phyloP scores from a whole-genome alignment of 2,113 vertebrate genomes.

The Eurystomus gularis region DNA sequence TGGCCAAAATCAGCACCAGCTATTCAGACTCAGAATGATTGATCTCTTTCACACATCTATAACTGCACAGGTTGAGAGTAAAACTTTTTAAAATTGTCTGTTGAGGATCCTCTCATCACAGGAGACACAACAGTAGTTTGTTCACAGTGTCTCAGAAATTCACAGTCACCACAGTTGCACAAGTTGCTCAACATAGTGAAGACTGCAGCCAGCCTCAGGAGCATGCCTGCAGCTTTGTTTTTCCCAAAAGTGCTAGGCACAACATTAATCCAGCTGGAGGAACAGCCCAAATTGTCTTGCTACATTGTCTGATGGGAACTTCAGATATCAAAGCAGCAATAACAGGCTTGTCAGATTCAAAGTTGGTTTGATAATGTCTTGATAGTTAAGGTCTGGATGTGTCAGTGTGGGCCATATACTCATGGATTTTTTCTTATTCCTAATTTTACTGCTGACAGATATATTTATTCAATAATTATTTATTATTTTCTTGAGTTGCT shows the following conservation, averaged over 20 bases:
- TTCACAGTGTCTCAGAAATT: neutral
- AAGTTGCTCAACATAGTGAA: neutral
- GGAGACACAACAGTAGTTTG: neutral
- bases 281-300: neutral
- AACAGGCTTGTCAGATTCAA: neutral
- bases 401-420: neutral
- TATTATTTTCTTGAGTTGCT: neutral
- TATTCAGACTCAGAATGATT: neutral
- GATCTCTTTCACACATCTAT: neutral
- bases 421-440: neutral
- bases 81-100: neutral
- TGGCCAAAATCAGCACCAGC: neutral
- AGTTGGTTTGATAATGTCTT: neutral
- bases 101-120: neutral
- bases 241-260: neutral
- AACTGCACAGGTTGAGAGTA: neutral
- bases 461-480: neutral
- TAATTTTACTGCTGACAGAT: neutral
- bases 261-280: neutral
- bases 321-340: neutral
- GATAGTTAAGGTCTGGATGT: neutral
- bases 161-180: neutral
- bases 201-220: neutral
- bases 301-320: neutral
- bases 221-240: neutral